phyloP scores from a whole-genome alignment of 2,797 vertebrate genomes.

The Heterohyrax brucei region DNA sequence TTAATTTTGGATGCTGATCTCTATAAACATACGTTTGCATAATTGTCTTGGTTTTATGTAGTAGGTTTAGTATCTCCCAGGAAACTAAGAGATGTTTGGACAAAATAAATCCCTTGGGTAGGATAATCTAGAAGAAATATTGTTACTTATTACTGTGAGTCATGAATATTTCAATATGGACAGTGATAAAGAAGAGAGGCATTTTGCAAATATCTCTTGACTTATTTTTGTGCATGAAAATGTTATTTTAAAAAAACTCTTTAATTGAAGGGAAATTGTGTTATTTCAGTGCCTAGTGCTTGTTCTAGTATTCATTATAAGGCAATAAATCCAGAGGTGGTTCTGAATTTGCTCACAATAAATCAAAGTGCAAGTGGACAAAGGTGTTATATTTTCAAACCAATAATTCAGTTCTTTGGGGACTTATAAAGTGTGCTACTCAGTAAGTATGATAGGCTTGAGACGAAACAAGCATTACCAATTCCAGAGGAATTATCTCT shows the following conservation, averaged over 20 bases:
- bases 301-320: not conserved
- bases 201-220: not conserved
- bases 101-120: not conserved
- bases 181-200: not conserved
- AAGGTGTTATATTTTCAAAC: not conserved
- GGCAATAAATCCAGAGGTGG: not conserved
- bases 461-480: not conserved
- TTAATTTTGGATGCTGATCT: conserved; percentile 2
- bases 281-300: not conserved
- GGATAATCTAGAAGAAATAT: not conserved
- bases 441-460: not conserved
- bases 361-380: not conserved
- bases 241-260: not conserved
- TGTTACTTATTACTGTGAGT: not conserved
- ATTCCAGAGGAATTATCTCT: not conserved
- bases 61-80: not conserved
- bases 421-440: not conserved
- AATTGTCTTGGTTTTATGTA: not conserved
- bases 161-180: not conserved
- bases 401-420: conserved; percentile 25
- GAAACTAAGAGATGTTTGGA: conserved; percentile 2
- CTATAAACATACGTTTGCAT: not conserved
- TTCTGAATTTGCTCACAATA: conserved; percentile 20
- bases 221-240: not conserved
- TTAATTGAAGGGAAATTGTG: conserved; percentile 10